Conservation (phyloP, 1,140 invertebrate species). For the Lasaia peninsularis region DNA sequence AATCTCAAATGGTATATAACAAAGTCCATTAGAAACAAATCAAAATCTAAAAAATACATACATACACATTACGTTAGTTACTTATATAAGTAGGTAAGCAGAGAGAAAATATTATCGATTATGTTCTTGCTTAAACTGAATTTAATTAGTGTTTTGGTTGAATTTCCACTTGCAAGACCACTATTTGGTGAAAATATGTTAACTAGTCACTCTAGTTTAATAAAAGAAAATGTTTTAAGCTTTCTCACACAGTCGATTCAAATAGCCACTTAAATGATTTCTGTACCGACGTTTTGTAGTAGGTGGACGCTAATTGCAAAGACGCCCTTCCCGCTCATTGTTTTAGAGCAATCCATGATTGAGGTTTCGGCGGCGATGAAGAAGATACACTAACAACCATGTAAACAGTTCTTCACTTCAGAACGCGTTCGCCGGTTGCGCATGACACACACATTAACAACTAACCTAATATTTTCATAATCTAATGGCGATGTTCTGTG, state of each 20-base stretch:
- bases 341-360: conserved; percentile 75
- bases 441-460: conserved; percentile 76
- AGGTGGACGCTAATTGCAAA: conserved; percentile 71
- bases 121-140: too few species aligned
- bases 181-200: background rate
- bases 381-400: conserved; percentile 62
- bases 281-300: conserved; percentile 53
- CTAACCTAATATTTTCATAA: conserved; percentile 76
- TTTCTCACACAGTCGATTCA: conserved; percentile 47
- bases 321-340: conserved; percentile 73
- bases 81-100: too few species aligned
- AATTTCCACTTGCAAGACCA: background rate
- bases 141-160: too few species aligned
- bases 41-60: too few species aligned
- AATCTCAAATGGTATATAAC: too few species aligned
- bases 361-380: conserved; percentile 63
- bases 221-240: conserved; percentile 9
- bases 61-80: too few species aligned
- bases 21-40: too few species aligned
- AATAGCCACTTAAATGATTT: conserved; percentile 57
- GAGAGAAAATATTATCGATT: too few species aligned
- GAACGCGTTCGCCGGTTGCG: conserved; percentile 47
- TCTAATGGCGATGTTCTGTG: conserved; percentile 76
- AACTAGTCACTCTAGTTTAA: too few species aligned
- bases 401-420: conserved; percentile 54